Conservation (phyloP, 2,888 invertebrate genomes). For the Platycnemis pennipes region DNA sequence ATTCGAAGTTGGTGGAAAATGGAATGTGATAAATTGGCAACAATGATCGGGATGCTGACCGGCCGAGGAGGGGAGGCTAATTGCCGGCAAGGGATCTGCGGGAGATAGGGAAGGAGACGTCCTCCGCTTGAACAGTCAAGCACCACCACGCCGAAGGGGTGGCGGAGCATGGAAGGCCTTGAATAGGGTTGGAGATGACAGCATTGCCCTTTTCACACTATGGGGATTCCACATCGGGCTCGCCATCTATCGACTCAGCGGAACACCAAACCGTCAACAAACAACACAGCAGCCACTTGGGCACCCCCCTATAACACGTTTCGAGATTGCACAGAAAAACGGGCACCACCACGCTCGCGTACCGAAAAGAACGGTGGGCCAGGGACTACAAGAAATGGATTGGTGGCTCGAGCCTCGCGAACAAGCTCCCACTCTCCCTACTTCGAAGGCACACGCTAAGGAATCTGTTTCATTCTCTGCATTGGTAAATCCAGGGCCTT, state of each 20-base stretch:
- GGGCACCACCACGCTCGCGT: background rate
- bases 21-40: background rate
- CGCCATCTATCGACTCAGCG: background rate
- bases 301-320: background rate
- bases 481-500: too few species aligned
- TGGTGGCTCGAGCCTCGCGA: background rate
- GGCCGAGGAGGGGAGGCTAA: background rate
- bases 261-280: background rate
- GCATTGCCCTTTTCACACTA: background rate
- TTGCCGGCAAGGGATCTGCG: background rate
- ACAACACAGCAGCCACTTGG: background rate
- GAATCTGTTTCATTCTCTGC: too few species aligned
- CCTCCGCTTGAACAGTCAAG: conserved; percentile 44
- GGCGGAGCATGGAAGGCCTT: conserved; percentile 53
- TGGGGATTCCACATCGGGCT: background rate
- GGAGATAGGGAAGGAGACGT: background rate
- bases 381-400: too few species aligned
- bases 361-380: background rate
- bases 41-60: conserved; percentile 6
- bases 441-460: too few species aligned
- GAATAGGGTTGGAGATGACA: conserved; percentile 32
- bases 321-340: background rate
- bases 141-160: background rate
- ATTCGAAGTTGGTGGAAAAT: background rate
- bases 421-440: too few species aligned